These are phyloP conservation scores for Gymnosoma rotundatum DNA, from an alignment of 2,888 invertebrate genomes.

Conservation along the genomic window DNA sequence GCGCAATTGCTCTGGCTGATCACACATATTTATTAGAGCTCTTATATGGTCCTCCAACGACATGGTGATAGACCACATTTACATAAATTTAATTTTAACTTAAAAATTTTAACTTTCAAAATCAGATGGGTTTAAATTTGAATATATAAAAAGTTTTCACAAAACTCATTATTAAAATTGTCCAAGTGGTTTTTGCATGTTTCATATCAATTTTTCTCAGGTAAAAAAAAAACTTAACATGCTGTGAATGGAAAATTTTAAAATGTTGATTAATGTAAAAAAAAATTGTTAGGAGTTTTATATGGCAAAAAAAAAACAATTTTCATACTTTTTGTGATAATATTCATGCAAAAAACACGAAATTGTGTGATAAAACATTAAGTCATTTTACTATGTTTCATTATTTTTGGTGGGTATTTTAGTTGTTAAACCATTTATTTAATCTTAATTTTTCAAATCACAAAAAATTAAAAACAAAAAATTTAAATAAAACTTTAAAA, in stretches of 20 bases:
- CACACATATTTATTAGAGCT: no score
- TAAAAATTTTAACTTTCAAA: background rate
- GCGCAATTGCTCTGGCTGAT: no score
- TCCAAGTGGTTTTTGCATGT: background rate
- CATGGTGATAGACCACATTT: no score
- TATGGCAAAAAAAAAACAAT: conserved; percentile 2
- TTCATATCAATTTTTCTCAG: background rate
- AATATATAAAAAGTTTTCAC: background rate
- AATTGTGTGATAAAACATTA: conserved; percentile 2
- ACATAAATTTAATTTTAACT: no score
- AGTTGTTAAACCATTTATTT: background rate
- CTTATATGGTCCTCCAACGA: no score
- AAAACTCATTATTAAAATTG: background rate
- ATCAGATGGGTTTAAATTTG: background rate
- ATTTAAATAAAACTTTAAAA: background rate
- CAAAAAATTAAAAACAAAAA: background rate
- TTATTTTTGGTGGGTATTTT: no score
- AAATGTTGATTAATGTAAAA: background rate
- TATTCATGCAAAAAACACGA: conserved; percentile 2
- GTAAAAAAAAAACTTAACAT: background rate
- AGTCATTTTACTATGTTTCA: conserved; percentile 19
- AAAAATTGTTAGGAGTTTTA: background rate
- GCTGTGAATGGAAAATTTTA: background rate
- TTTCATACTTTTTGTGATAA: background rate
- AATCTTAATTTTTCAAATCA: conserved; percentile 6